phyloP scores from a whole-genome alignment of 37 sponge, comb jelly and placozoan species.

The Lycopodina hypogea region DNA sequence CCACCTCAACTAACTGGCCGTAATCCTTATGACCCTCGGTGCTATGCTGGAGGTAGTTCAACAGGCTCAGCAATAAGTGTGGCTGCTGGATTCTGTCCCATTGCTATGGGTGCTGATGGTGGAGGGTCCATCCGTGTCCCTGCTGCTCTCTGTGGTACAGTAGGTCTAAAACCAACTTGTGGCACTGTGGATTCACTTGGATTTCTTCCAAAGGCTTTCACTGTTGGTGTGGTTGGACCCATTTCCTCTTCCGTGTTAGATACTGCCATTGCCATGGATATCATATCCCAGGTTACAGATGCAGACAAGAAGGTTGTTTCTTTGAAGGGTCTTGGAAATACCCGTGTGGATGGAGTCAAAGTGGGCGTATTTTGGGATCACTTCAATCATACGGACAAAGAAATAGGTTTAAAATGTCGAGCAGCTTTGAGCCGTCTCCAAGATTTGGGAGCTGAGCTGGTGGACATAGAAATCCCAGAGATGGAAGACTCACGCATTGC shows the following conservation, averaged over 20 bases:
- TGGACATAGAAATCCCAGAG: conserved; percentile 75
- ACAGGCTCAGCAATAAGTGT: conserved; percentile 86
- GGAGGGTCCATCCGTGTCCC: conserved; percentile 93
- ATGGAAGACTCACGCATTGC: conserved; percentile 68
- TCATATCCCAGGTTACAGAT: conserved; percentile 32
- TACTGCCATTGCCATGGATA: conserved; percentile 48
- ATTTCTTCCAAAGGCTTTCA: conserved; percentile 9
- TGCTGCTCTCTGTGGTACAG: conserved; percentile 81
- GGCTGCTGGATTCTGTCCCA: conserved; percentile 81
- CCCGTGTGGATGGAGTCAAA: conserved; percentile 40
- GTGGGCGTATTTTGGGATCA: conserved; percentile 64
- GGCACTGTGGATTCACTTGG: conserved; percentile 37
- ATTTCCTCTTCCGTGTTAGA: conserved; percentile 62
- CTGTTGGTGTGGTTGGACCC: conserved; percentile 63
- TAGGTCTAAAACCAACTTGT: conserved; percentile 88
- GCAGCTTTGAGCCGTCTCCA: conserved; percentile 40
- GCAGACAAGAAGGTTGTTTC: conserved; percentile 27
- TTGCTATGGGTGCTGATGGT: conserved; percentile 90
- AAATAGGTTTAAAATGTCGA: conserved; percentile 50
- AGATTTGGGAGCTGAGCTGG: conserved; percentile 54
- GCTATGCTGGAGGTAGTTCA: conserved; percentile 87
- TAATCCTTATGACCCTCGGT: conserved; percentile 82
- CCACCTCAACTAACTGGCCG: conserved; percentile 68
- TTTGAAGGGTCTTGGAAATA: conserved; percentile 39
- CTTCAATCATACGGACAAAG: conserved; percentile 54